Conservation (phyloP, 92 coral and sea anemone genomes). For the Diadumene lineata region DNA sequence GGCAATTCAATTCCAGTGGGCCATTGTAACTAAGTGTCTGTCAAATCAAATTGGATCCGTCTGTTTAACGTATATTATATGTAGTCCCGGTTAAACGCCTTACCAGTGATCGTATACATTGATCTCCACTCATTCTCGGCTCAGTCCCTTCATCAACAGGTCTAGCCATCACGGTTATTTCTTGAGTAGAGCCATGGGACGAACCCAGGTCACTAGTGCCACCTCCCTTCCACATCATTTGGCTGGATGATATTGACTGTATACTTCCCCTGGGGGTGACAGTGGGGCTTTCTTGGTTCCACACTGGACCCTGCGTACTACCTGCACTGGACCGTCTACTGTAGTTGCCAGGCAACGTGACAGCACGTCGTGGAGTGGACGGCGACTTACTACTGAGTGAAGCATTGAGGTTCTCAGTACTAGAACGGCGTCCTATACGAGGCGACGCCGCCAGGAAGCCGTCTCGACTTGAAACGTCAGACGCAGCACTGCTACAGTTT, state of each 20-base stretch:
- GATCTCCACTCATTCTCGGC: conserved; percentile 79
- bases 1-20: too few species aligned
- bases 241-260: conserved; percentile 74
- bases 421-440: conserved; percentile 77
- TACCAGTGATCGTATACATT: conserved; percentile 85
- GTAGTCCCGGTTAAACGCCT: too few species aligned
- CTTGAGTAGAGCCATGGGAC: conserved; percentile 89
- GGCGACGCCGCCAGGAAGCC: conserved; percentile 65
- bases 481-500: conserved; percentile 51
- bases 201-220: conserved; percentile 97
- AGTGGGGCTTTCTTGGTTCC: conserved; percentile 71
- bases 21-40: too few species aligned
- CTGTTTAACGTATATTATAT: too few species aligned
- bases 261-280: conserved; percentile 70
- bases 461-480: conserved; percentile 57
- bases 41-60: too few species aligned
- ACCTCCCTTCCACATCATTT: conserved; percentile 80
- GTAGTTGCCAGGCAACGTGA: conserved; percentile 45
- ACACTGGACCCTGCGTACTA: conserved; percentile 37
- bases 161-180: conserved; percentile 79
- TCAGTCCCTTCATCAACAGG: conserved; percentile 71
- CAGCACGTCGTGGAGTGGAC: conserved; percentile 54
- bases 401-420: conserved; percentile 66
- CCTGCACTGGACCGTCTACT: conserved; percentile 61
- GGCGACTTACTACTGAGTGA: conserved; percentile 50